Conservation (phyloP, 2,888 invertebrate genomes). For the Harpalus rubripes region DNA sequence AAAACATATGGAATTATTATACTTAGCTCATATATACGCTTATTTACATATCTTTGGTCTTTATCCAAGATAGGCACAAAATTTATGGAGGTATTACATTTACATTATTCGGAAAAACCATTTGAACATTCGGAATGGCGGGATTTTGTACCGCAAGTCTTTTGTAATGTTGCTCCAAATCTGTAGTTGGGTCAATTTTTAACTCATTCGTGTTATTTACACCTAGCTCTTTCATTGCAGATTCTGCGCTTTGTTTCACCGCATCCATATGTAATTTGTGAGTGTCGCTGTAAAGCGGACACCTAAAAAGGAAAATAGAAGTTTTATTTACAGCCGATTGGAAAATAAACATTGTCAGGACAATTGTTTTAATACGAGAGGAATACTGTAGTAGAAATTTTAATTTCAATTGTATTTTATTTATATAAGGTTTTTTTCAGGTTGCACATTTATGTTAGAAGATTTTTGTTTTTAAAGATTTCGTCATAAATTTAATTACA, state of each 20-base stretch:
- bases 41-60: conserved; percentile 25
- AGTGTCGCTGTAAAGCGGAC: conserved; percentile 77
- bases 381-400: no score
- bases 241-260: conserved; percentile 76
- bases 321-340: no score
- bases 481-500: no score
- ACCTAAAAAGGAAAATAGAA: conserved; percentile 71
- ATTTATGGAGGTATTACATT: conserved; percentile 22
- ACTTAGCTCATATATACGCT: no score
- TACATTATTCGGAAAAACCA: not conserved
- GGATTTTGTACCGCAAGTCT: conserved; percentile 35
- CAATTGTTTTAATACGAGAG: no score
- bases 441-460: no score
- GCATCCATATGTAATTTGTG: conserved; percentile 74
- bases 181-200: conserved; percentile 73
- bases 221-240: conserved; percentile 74
- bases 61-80: conserved; percentile 9
- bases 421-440: no score
- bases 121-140: conserved; percentile 17
- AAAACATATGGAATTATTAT: not conserved
- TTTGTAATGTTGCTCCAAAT: conserved; percentile 57
- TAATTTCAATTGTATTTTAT: no score
- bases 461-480: no score
- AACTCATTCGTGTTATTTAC: conserved; percentile 72
- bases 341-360: no score